Conservation (phyloP, 2,888 invertebrate species). For the Camponotus fellah region DNA sequence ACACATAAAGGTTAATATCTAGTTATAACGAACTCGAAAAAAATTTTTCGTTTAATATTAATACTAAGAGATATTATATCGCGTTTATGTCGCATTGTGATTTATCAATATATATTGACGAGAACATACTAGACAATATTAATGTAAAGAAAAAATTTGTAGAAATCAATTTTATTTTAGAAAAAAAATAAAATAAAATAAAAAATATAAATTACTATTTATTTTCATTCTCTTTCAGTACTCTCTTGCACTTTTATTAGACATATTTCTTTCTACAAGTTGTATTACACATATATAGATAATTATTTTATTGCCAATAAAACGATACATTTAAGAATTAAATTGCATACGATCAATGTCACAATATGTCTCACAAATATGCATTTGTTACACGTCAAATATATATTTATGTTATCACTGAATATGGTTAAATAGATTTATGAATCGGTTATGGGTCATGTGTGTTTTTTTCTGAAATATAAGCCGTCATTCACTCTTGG, state of each 20-base stretch:
- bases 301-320: not conserved
- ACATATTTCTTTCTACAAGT: not conserved
- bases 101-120: not conserved
- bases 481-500: no score
- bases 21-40: not conserved
- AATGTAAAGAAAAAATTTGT: not conserved
- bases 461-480: conserved; percentile 9
- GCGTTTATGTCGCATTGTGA: not conserved
- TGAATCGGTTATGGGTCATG: not conserved
- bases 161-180: not conserved
- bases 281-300: not conserved
- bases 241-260: not conserved
- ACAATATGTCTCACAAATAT: not conserved
- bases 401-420: not conserved
- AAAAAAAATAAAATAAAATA: not conserved
- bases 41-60: not conserved
- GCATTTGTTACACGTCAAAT: conserved; percentile 14
- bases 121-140: not conserved
- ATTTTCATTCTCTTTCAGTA: not conserved
- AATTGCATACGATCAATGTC: conserved; percentile 20
- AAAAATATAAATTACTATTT: not conserved
- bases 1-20: not conserved
- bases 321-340: conserved; percentile 21
- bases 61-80: not conserved
- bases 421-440: conserved; percentile 20